phyloP scores from a whole-genome alignment of 2,888 invertebrate species.

The Lasioglossum malachurum region DNA sequence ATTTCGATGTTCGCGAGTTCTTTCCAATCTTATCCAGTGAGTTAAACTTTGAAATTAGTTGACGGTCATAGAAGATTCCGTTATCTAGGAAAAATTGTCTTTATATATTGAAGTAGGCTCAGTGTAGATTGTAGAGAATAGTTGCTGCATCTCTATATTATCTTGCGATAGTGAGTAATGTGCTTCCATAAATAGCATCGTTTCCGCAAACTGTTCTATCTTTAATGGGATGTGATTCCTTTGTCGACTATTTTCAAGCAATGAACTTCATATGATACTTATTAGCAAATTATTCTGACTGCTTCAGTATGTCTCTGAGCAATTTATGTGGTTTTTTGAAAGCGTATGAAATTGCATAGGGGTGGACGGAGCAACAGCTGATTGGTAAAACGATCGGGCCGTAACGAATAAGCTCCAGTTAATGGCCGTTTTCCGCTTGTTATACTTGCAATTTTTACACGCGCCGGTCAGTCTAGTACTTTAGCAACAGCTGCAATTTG shows the following conservation, averaged over 20 bases:
- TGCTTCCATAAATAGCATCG: not conserved
- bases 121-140: not conserved
- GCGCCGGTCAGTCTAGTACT: not conserved
- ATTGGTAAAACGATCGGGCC: slow-evolving; percentile 23
- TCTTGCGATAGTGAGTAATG: not conserved
- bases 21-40: not conserved
- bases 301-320: not conserved
- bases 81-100: not conserved
- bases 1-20: not conserved
- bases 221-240: not conserved
- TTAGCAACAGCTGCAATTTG: not conserved
- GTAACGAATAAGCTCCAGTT: slow-evolving; percentile 24
- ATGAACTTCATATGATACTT: not conserved
- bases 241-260: not conserved
- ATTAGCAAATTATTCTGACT: not conserved
- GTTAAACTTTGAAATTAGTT: not conserved
- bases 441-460: slow-evolving; percentile 10
- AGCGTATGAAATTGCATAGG: not conserved
- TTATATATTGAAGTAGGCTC: not conserved
- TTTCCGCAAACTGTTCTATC: not conserved
- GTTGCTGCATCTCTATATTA: not conserved
- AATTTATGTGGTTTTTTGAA: not conserved
- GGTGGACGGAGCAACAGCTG: slow-evolving; percentile 48
- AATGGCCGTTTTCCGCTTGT: slow-evolving; percentile 41
- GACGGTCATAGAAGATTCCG: not conserved